These are phyloP conservation scores for Crossaster papposus DNA, from an alignment of 53 echinoderm and acorn worm species.

Conservation along the genomic window DNA sequence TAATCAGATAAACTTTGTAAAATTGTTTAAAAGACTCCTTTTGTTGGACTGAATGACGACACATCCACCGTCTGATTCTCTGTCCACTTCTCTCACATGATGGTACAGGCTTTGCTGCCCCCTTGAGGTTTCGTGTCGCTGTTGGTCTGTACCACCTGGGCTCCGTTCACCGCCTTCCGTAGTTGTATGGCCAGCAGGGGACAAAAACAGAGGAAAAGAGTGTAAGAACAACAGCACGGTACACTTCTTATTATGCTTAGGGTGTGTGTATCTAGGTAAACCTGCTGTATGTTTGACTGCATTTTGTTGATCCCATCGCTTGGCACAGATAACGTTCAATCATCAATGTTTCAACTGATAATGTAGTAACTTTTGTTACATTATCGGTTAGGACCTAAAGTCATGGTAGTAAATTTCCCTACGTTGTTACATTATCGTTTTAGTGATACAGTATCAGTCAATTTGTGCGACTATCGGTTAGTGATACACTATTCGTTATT, in stretches of 20 bases:
- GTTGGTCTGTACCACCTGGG: constrained; percentile 40
- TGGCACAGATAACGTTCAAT: not conserved
- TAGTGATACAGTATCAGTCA: too few relatives aligned
- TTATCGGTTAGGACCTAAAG: too few relatives aligned
- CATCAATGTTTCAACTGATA: too few relatives aligned
- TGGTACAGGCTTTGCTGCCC: constrained; percentile 41
- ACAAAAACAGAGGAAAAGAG: not conserved
- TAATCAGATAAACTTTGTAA: too few relatives aligned
- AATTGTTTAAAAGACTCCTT: too few relatives aligned
- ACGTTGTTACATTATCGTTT: too few relatives aligned
- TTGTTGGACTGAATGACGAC: too few relatives aligned
- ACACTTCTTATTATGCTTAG: not conserved
- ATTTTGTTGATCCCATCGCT: not conserved
- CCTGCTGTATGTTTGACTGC: not conserved
- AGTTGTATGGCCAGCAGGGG: constrained; percentile 30
- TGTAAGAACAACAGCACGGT: not conserved
- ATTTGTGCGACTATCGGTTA: too few relatives aligned
- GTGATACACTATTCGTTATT: too few relatives aligned
- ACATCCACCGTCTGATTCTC: not conserved
- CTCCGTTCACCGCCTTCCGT: constrained; percentile 47
- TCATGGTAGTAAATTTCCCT: too few relatives aligned
- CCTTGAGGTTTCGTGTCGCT: constrained; percentile 16
- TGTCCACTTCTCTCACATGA: constrained; percentile 24
- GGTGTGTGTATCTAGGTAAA: not conserved
- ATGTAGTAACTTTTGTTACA: too few relatives aligned